Evolutionary conservation across 92 coral and sea anemone species (phyloP).

Genomic region (Virgularia gustaviana): DNA sequence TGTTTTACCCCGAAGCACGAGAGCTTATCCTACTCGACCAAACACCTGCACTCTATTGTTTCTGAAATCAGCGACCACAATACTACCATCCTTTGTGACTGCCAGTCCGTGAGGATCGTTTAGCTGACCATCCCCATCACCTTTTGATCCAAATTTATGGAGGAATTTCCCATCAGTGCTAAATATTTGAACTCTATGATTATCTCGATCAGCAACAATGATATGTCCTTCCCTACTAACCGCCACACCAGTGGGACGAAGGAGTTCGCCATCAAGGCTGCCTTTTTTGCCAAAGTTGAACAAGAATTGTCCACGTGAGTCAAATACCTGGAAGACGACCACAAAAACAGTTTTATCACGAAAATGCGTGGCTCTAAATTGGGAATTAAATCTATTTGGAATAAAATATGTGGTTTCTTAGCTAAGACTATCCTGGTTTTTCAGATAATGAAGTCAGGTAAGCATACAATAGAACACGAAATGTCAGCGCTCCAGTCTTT

Average conservation of each 20-base stretch:
- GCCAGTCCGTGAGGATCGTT: slow-evolving; percentile 98
- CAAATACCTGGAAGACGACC: slow-evolving; percentile 65
- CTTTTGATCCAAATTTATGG: slow-evolving; percentile 92
- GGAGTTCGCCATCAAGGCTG: slow-evolving; percentile 84
- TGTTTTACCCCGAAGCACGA: too few species aligned
- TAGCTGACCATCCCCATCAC: slow-evolving; percentile 97
- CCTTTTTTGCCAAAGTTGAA: slow-evolving; percentile 98
- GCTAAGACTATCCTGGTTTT: too few species aligned
- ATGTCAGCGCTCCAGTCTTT: too few species aligned
- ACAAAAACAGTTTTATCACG: not conserved
- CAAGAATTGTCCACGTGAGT: slow-evolving; percentile 90
- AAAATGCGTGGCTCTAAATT: not conserved
- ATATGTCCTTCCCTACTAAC: slow-evolving; percentile 91
- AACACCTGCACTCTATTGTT: slow-evolving; percentile 89
- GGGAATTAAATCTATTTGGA: not conserved
- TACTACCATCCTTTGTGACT: slow-evolving; percentile 85
- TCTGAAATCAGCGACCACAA: slow-evolving; percentile 92
- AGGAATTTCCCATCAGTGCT: slow-evolving; percentile 88
- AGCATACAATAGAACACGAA: too few species aligned
- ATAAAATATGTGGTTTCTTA: not conserved
- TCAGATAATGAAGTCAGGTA: too few species aligned
- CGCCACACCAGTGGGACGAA: slow-evolving; percentile 98
- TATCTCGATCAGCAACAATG: slow-evolving; percentile 95
- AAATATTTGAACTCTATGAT: slow-evolving; percentile 93
- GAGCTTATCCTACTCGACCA: slow-evolving; percentile 44